Conservation (phyloP, 1,140 invertebrate genomes). For the Papilio polyxenes region DNA sequence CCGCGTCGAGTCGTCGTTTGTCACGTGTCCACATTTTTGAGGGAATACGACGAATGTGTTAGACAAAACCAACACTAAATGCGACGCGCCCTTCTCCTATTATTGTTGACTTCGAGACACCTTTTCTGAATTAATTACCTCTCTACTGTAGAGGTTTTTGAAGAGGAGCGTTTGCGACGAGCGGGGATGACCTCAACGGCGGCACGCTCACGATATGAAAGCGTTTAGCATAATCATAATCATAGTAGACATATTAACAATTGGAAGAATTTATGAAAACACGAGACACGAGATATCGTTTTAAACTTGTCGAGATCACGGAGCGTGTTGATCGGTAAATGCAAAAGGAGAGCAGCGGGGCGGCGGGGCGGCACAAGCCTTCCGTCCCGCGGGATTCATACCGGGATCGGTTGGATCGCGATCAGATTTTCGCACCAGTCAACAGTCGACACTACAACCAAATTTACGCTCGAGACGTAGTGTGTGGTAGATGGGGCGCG, state of each 20-base stretch:
- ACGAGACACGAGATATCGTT: too few species aligned
- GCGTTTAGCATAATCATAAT: too few species aligned
- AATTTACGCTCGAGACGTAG: constrained; percentile 26
- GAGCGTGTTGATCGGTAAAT: neutral
- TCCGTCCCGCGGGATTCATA: neutral
- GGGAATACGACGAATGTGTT: neutral
- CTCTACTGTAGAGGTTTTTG: too few species aligned
- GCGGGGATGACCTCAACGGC: too few species aligned
- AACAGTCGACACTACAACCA: neutral
- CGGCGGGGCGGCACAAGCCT: neutral
- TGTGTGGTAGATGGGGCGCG: neutral
- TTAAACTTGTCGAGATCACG: too few species aligned
- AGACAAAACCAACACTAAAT: neutral
- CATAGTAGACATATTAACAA: too few species aligned
- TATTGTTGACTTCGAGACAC: too few species aligned
- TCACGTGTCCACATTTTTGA: neutral
- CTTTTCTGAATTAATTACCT: too few species aligned
- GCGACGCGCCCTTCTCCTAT: neutral
- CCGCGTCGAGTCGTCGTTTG: neutral
- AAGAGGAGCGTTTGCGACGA: too few species aligned
- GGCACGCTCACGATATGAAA: too few species aligned
- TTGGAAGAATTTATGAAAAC: too few species aligned
- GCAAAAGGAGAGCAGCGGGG: neutral
- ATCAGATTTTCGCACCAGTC: neutral
- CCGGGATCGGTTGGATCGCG: neutral